These are phyloP conservation scores for Protobothrops flavoviridis DNA, from an alignment of 2,113 vertebrate species.

Conservation along the genomic window DNA sequence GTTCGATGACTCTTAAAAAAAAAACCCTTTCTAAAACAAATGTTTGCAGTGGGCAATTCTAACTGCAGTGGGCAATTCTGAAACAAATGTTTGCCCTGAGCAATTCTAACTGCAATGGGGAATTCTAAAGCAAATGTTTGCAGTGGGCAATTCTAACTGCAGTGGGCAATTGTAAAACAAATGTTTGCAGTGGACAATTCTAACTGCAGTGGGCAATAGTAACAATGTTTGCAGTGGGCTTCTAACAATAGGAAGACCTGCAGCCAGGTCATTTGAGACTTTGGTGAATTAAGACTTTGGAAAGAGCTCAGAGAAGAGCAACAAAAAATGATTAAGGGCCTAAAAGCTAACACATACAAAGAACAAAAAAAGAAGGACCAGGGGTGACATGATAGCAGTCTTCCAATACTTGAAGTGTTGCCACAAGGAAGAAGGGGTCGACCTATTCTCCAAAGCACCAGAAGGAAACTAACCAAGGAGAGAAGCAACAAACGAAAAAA, in stretches of 20 bases:
- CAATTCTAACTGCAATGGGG: neutral
- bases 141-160: no score
- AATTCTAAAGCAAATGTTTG: no score
- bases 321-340: neutral
- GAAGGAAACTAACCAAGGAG: neutral
- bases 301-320: neutral
- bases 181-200: no score
- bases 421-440: no score
- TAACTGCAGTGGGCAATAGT: no score
- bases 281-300: neutral
- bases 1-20: neutral
- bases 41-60: neutral
- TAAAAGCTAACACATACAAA: neutral
- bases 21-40: neutral
- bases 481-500: neutral
- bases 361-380: neutral
- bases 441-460: no score
- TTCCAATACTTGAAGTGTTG: no score
- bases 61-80: neutral
- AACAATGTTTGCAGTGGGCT: neutral
- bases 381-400: neutral
- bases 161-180: no score
- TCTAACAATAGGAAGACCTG: neutral
- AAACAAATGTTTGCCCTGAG: neutral
- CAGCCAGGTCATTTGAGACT: neutral